Percentiles rank a stretch among this genome's conserved stretches.
These are phyloP conservation scores for Athetis lepigone DNA, from an alignment of 2,888 invertebrate species.

Conservation along the genomic window DNA sequence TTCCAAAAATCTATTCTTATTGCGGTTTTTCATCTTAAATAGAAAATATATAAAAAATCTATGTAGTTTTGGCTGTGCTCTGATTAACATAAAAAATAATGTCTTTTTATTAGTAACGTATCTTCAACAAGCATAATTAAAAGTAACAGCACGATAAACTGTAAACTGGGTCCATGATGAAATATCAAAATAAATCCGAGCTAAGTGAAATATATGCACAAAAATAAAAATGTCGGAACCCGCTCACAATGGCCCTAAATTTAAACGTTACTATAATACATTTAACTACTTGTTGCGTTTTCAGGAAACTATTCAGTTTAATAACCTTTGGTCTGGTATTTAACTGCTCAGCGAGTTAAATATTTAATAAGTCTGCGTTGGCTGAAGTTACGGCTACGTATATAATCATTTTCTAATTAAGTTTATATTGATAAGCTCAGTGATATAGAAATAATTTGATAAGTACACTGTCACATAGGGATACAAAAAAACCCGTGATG, in stretches of 20 bases:
- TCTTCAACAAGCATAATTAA: no score
- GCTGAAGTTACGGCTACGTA: background rate
- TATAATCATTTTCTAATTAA: slow-evolving; percentile 2
- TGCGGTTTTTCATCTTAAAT: no score
- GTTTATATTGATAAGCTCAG: no score
- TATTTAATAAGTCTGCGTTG: background rate
- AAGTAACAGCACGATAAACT: background rate
- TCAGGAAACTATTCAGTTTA: slow-evolving; percentile 29
- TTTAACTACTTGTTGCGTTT: slow-evolving; percentile 37
- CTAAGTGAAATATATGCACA: slow-evolving; percentile 26
- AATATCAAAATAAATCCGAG: slow-evolving; percentile 16
- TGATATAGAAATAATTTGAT: no score
- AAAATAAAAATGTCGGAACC: slow-evolving; percentile 21
- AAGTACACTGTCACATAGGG: no score
- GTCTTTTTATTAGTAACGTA: no score
- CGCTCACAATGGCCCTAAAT: slow-evolving; percentile 25
- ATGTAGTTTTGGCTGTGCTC: no score
- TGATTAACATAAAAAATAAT: no score
- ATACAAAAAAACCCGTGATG: no score
- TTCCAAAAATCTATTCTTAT: no score
- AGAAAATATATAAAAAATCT: no score
- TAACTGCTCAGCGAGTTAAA: slow-evolving; percentile 18
- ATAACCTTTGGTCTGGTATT: slow-evolving; percentile 10
- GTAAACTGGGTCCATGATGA: background rate
- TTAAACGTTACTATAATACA: slow-evolving; percentile 26